Percentiles rank a stretch among this genome's conserved stretches.
Conservation (phyloP, 2,797 vertebrate genomes). For the Australoheros facetus region DNA sequence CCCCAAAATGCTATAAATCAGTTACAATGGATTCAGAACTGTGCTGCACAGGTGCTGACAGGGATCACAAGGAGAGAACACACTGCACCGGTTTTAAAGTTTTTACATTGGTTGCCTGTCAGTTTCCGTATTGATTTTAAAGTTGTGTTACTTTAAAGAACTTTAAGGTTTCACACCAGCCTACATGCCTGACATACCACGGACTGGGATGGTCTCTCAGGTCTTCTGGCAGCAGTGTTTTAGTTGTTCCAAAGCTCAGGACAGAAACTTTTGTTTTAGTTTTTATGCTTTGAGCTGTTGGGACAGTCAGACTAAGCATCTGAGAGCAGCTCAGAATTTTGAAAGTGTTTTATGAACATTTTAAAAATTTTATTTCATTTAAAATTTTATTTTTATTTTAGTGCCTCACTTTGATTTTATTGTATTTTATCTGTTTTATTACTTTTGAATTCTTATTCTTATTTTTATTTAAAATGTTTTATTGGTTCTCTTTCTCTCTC, state of each 20-base stretch:
- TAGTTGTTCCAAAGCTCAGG: slow-evolving; percentile 8
- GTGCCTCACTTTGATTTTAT: not conserved
- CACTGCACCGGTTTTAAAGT: slow-evolving; percentile 24
- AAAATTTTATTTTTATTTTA: not conserved
- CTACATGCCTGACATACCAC: slow-evolving; percentile 12
- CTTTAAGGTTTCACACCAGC: slow-evolving; percentile 19
- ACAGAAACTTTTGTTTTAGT: slow-evolving; percentile 5
- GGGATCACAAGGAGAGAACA: slow-evolving; percentile 12
- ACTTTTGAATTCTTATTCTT: not conserved
- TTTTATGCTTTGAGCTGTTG: not conserved
- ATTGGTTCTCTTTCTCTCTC: no score
- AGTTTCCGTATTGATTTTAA: slow-evolving; percentile 33
- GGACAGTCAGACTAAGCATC: not conserved
- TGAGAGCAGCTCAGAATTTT: not conserved
- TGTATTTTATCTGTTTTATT: not conserved
- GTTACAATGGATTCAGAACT: slow-evolving; percentile 6
- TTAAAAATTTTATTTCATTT: not conserved
- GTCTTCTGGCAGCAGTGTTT: slow-evolving; percentile 9
- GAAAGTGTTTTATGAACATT: not conserved
- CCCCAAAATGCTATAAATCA: slow-evolving; percentile 9
- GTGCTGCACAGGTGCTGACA: slow-evolving; percentile 2
- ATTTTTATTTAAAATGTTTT: not conserved
- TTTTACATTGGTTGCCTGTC: slow-evolving; percentile 24
- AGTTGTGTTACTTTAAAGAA: slow-evolving; percentile 19
- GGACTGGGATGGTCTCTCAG: not conserved